Percentiles rank a stretch among this genome's conserved stretches.
phyloP scores from a whole-genome alignment of 2,888 invertebrate genomes.

The Lymantria dispar region DNA sequence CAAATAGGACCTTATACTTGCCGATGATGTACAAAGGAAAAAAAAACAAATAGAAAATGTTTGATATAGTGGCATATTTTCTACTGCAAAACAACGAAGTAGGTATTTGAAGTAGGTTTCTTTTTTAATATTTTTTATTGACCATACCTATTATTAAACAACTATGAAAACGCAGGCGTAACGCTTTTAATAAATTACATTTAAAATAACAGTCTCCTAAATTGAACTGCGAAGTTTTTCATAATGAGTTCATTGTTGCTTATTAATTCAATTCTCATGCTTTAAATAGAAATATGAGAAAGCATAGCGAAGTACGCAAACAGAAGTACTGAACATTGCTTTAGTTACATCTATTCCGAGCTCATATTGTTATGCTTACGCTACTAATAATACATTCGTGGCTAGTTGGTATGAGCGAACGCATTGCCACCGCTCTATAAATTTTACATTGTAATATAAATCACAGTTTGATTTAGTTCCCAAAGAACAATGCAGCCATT shows the following conservation, averaged over 20 bases:
- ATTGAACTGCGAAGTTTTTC: not conserved
- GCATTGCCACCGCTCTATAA: slow-evolving; percentile 22
- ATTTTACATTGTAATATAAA: slow-evolving; percentile 20
- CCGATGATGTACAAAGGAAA: too few relatives aligned
- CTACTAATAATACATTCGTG: slow-evolving; percentile 61
- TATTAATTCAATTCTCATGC: slow-evolving; percentile 47
- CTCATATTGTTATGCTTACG: slow-evolving; percentile 57
- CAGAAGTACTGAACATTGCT: slow-evolving; percentile 46
- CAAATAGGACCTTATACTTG: too few relatives aligned
- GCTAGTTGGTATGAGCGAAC: slow-evolving; percentile 32
- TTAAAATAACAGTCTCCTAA: slow-evolving; percentile 23
- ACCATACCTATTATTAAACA: slow-evolving; percentile 14
- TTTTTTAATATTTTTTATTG: not conserved
- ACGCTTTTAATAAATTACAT: slow-evolving; percentile 49
- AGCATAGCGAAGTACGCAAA: slow-evolving; percentile 23
- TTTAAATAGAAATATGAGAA: slow-evolving; percentile 26
- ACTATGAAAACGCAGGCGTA: slow-evolving; percentile 54
- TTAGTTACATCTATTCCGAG: slow-evolving; percentile 49
- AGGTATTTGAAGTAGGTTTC: too few relatives aligned
- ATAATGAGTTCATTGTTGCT: slow-evolving; percentile 30
- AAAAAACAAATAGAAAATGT: too few relatives aligned
- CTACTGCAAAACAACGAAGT: too few relatives aligned
- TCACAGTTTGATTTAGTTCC: slow-evolving; percentile 24
- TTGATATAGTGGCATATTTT: too few relatives aligned
- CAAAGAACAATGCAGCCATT: slow-evolving; percentile 65